A percentile compares a stretch with the other conserved stretches of the same genome.
Conservation (phyloP, 2,888 invertebrate species). For the Griposia aprilina region DNA sequence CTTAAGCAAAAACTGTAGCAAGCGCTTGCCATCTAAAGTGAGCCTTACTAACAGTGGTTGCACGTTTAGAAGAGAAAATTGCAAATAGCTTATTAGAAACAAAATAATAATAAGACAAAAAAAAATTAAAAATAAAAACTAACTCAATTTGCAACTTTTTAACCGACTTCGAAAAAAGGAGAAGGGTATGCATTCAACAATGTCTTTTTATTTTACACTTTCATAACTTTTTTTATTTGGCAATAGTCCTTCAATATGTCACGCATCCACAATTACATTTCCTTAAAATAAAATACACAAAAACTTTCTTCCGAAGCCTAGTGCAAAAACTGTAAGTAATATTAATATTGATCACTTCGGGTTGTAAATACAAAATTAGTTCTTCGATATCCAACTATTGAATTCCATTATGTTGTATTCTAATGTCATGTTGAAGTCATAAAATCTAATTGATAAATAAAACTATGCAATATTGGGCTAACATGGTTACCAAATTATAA, state of each 20-base stretch:
- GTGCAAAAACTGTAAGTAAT: constrained; percentile 10
- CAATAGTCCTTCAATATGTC: neutral
- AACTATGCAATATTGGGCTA: neutral
- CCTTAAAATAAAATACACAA: neutral
- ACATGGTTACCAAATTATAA: neutral
- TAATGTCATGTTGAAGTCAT: constrained; percentile 2
- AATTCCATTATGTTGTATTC: neutral
- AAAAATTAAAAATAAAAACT: neutral
- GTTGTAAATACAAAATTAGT: constrained; percentile 19
- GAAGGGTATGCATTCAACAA: neutral
- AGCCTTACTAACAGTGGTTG: neutral
- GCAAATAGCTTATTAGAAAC: neutral
- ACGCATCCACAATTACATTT: neutral
- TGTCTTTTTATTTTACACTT: neutral
- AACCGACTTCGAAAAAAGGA: neutral
- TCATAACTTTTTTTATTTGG: neutral
- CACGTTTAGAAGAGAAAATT: neutral
- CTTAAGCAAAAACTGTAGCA: neutral
- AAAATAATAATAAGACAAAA: neutral
- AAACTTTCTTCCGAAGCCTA: neutral
- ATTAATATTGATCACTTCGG: constrained; percentile 42
- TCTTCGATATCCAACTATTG: constrained; percentile 7
- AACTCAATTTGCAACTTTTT: neutral
- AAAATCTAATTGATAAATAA: neutral
- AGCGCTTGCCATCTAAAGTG: neutral